These are phyloP conservation scores for Holothuria glaberrima DNA, from an alignment of 35 echinoderm and acorn worm species.

Conservation along the genomic window DNA sequence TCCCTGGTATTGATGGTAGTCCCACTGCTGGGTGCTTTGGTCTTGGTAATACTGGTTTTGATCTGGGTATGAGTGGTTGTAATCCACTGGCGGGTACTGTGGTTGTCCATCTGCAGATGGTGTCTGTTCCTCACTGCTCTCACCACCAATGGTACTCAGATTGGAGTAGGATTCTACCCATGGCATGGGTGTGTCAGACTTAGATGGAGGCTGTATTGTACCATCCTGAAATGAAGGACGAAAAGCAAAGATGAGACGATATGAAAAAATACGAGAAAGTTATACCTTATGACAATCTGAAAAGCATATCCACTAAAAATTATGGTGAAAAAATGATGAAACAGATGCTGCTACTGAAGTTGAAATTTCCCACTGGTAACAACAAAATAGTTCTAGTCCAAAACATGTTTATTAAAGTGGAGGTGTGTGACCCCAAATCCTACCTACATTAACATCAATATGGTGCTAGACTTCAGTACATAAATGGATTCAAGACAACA, in stretches of 20 bases:
- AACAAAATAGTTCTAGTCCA: too few relatives aligned
- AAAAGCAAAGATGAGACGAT: background rate
- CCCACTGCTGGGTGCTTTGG: constrained; percentile 2
- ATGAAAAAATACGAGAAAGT: background rate
- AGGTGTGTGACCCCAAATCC: too few relatives aligned
- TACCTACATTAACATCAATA: too few relatives aligned
- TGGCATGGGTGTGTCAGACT: constrained; percentile 92
- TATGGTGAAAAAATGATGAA: too few relatives aligned
- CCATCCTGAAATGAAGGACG: constrained; percentile 71
- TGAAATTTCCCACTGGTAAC: too few relatives aligned
- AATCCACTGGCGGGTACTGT: constrained; percentile 28
- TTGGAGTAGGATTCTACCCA: constrained; percentile 97
- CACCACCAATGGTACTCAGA: constrained; percentile 75
- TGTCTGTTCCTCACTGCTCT: constrained; percentile 45
- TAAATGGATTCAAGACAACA: too few relatives aligned
- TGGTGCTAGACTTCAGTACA: too few relatives aligned
- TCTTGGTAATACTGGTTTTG: constrained; percentile 33
- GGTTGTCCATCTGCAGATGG: constrained; percentile 26
- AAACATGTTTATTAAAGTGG: too few relatives aligned
- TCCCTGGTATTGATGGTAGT: constrained; percentile 43
- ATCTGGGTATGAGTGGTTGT: constrained; percentile 12
- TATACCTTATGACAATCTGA: background rate
- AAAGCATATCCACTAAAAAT: too few relatives aligned
- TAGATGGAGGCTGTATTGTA: constrained; percentile 79
- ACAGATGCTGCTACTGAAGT: too few relatives aligned